A percentile compares a stretch with the other conserved stretches of the same genome.
These are phyloP conservation scores for Zalophus californianus DNA, from an alignment of 2,797 vertebrate genomes.

Conservation along the genomic window DNA sequence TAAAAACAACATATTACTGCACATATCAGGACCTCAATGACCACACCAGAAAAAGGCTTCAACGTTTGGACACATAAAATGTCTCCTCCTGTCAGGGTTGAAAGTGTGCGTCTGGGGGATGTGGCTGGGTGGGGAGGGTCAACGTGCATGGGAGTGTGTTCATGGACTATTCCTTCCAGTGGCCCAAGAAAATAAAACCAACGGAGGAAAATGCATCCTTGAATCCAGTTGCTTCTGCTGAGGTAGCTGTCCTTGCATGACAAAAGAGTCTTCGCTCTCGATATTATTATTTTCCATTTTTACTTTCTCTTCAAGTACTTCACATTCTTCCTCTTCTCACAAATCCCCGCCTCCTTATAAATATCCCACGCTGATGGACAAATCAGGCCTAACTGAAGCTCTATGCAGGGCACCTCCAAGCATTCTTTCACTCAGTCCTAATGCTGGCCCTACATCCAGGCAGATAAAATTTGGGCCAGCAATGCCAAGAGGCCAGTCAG, in stretches of 20 bases:
- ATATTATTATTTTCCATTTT: not conserved
- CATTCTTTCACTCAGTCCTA: not conserved
- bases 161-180: not conserved
- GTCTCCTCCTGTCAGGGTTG: not conserved
- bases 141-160: accelerated
- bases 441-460: not conserved
- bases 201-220: not conserved
- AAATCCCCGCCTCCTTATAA: not conserved
- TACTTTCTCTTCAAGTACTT: not conserved
- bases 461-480: not conserved
- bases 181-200: not conserved
- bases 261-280: not conserved
- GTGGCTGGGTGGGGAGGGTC: not conserved
- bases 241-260: not conserved
- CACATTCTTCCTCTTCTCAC: not conserved
- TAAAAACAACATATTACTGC: not conserved
- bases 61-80: not conserved
- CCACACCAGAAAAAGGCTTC: not conserved
- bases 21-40: not conserved
- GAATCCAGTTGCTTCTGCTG: not conserved
- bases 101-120: not conserved
- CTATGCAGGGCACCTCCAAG: not conserved
- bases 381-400: not conserved
- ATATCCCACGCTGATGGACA: not conserved
- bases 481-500: not conserved